A percentile compares a stretch with the other conserved stretches of the same genome.
Evolutionary conservation across 2,888 invertebrate genomes (phyloP).

Genomic region (Hyposoter dolosus): DNA sequence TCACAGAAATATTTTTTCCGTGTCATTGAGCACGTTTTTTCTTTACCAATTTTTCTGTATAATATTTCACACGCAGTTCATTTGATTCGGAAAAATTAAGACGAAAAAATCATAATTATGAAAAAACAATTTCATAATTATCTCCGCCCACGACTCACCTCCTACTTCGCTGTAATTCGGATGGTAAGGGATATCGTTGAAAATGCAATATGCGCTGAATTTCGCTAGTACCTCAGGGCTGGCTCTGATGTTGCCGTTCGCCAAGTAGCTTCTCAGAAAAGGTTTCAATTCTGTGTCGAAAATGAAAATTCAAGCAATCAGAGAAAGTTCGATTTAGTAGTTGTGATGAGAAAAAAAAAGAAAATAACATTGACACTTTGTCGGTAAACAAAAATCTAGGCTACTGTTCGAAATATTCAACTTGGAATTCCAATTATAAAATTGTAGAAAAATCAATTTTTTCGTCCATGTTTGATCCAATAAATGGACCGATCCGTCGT

Average conservation of each 20-base stretch:
- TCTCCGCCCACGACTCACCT: conserved; percentile 72
- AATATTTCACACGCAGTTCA: neutral
- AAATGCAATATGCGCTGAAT: conserved; percentile 86
- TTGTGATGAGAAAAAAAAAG: conserved; percentile 18
- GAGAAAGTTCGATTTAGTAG: neutral
- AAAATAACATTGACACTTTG: too few relatives aligned
- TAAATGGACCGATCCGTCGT: too few relatives aligned
- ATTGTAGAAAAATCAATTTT: too few relatives aligned
- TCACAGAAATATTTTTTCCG: neutral
- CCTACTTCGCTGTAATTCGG: conserved; percentile 78
- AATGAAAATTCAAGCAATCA: neutral
- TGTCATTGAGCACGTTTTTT: neutral
- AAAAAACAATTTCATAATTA: neutral
- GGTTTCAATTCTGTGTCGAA: conserved; percentile 82
- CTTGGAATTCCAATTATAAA: too few relatives aligned
- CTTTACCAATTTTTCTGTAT: neutral
- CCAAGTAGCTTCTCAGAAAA: conserved; percentile 85
- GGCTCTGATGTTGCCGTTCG: conserved; percentile 83
- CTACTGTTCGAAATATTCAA: too few relatives aligned
- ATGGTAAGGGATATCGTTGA: conserved; percentile 87
- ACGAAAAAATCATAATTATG: neutral
- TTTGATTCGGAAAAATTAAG: neutral
- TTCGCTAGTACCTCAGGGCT: conserved; percentile 84
- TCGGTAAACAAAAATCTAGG: too few relatives aligned
- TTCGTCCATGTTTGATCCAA: too few relatives aligned